Evolutionary conservation across 2,888 invertebrate genomes (phyloP).

Genomic region (Cremastinae sp.): DNA sequence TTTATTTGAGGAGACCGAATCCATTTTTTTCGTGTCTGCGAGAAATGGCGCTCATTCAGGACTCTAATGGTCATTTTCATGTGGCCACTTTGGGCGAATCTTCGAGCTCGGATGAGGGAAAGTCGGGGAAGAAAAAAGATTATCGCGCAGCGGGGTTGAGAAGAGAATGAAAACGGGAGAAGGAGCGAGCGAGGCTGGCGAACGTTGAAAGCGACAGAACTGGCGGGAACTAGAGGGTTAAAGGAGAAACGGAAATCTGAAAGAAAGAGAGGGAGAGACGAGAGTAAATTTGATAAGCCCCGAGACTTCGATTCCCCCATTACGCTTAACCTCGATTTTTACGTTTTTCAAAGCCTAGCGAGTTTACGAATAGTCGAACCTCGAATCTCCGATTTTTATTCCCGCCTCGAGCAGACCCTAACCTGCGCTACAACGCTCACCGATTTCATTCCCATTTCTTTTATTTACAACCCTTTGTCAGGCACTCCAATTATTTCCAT

Average conservation of each 20-base stretch:
- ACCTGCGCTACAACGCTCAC: constrained; percentile 19
- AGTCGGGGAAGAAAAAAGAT: constrained; percentile 22
- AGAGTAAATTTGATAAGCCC: constrained; percentile 48
- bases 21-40: too few relatives aligned
- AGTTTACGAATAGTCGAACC: constrained; percentile 8
- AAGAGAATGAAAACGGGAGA: constrained; percentile 3
- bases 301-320: constrained; percentile 46
- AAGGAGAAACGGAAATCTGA: constrained; percentile 4
- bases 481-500: neutral
- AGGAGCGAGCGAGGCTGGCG: constrained; percentile 20
- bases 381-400: constrained; percentile 19
- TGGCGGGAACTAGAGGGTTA: neutral
- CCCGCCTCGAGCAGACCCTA: neutral
- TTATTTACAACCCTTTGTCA: constrained; percentile 1
- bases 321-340: constrained; percentile 54
- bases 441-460: neutral
- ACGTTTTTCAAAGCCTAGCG: constrained; percentile 16
- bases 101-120: constrained; percentile 15
- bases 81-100: constrained; percentile 48
- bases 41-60: neutral
- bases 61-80: constrained; percentile 23
- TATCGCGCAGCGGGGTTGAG: constrained; percentile 6
- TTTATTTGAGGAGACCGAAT: too few relatives aligned
- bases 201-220: neutral
- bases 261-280: constrained; percentile 14